Percentiles rank a stretch among this genome's conserved stretches.
Evolutionary conservation across 2,797 vertebrate genomes (phyloP).

Genomic region (Orientallactaga sibirica): DNA sequence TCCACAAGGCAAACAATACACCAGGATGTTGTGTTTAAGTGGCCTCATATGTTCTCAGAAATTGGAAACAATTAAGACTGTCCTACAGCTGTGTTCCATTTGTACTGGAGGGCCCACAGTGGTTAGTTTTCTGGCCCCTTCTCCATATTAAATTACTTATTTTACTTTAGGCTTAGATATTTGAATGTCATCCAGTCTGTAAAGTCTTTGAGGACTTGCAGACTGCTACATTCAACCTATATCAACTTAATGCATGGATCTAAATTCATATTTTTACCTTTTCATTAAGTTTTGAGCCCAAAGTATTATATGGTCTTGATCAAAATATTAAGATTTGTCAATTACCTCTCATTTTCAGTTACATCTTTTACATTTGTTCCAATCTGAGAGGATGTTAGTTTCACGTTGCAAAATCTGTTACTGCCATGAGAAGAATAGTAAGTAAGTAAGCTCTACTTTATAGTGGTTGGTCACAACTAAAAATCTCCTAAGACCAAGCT

Average conservation of each 20-base stretch:
- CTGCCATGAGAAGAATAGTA: constrained; percentile 2
- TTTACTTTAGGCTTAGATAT: constrained; percentile 20
- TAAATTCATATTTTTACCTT: constrained; percentile 34
- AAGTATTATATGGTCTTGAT: neutral
- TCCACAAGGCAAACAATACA: constrained; percentile 68
- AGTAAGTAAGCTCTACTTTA: constrained; percentile 16
- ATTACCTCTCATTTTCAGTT: constrained; percentile 23
- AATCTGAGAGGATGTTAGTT: constrained; percentile 14
- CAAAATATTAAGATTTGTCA: constrained; percentile 26
- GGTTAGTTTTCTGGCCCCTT: neutral
- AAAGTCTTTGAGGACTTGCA: constrained; percentile 26
- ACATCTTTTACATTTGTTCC: constrained; percentile 47
- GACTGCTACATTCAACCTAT: neutral
- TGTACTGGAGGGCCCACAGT: neutral
- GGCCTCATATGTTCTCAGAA: constrained; percentile 31
- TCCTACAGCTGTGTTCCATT: neutral
- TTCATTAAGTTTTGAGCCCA: constrained; percentile 45
- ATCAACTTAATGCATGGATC: neutral
- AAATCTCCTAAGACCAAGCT: constrained; percentile 45
- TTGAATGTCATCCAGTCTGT: constrained; percentile 8
- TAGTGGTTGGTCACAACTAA: constrained; percentile 48
- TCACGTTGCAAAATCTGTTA: constrained; percentile 42
- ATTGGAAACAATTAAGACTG: constrained; percentile 15
- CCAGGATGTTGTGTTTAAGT: constrained; percentile 14
- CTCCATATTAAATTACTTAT: constrained; percentile 20